Percentiles rank a stretch among this genome's conserved stretches.
Conservation (phyloP, 2,113 vertebrate species). For the Spilogale gracilis region DNA sequence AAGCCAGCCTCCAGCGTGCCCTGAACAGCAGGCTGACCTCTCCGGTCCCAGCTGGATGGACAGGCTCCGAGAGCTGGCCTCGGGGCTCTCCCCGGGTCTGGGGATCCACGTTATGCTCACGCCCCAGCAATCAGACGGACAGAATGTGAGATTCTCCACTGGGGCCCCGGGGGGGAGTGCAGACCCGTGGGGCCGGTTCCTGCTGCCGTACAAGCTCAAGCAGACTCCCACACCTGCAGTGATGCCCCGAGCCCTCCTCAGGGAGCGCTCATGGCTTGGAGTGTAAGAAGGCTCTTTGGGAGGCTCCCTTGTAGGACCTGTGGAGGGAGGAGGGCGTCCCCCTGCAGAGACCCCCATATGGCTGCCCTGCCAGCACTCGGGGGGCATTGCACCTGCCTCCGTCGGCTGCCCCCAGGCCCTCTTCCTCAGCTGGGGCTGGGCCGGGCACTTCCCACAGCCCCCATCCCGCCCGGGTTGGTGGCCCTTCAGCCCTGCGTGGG, state of each 20-base stretch:
- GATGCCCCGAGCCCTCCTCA: not conserved
- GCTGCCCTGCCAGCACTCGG: rapidly evolving
- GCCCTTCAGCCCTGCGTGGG: not conserved
- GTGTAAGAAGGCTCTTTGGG: not conserved
- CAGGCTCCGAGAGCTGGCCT: rapidly evolving
- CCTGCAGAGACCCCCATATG: not conserved
- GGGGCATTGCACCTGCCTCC: rapidly evolving
- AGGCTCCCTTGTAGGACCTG: not conserved
- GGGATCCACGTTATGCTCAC: rapidly evolving
- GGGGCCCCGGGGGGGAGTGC: rapidly evolving
- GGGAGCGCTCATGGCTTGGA: not conserved
- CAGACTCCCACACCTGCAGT: rapidly evolving
- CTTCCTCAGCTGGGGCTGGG: rapidly evolving
- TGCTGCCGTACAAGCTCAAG: rapidly evolving
- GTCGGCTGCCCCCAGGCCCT: too few species aligned
- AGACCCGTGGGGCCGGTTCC: not conserved
- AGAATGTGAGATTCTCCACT: rapidly evolving
- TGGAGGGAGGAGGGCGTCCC: rapidly evolving
- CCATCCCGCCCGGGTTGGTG: not conserved
- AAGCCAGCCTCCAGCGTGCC: not conserved
- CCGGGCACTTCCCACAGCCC: too few species aligned
- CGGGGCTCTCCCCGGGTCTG: rapidly evolving
- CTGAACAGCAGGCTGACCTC: rapidly evolving
- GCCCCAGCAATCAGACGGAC: not conserved
- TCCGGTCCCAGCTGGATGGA: rapidly evolving